A percentile compares a stretch with the other conserved stretches of the same genome.
Evolutionary conservation across 2,797 vertebrate genomes (phyloP).

Genomic region (Lutjanus argentimaculatus): DNA sequence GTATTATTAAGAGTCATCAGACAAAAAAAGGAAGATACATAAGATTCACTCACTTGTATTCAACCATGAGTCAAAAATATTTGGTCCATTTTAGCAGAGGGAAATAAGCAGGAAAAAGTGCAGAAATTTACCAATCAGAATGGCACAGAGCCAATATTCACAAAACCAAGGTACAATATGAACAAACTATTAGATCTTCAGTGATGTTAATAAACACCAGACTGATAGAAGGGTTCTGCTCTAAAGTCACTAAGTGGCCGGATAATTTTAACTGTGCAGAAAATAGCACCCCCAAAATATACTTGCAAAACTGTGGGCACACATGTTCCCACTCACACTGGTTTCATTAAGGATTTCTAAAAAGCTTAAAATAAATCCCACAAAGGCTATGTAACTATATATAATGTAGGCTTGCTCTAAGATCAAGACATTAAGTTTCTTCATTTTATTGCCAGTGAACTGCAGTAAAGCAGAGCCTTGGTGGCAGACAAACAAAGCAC

Average conservation of each 20-base stretch:
- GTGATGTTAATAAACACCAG: slow-evolving; percentile 49
- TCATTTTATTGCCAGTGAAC: neutral
- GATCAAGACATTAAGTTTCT: neutral
- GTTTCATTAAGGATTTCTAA: slow-evolving; percentile 23
- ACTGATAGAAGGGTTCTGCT: slow-evolving; percentile 36
- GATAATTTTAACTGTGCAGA: slow-evolving; percentile 48
- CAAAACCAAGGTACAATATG: slow-evolving; percentile 43
- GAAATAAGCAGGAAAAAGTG: neutral
- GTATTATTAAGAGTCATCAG: neutral
- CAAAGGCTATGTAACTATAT: neutral
- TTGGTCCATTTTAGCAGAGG: neutral
- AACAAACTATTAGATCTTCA: slow-evolving; percentile 6
- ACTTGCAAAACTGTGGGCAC: slow-evolving; percentile 39
- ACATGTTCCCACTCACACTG: neutral
- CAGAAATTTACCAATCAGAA: neutral
- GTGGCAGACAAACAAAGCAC: neutral
- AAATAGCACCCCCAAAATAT: slow-evolving; percentile 13
- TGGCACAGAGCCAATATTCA: slow-evolving; percentile 21
- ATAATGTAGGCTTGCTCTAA: neutral
- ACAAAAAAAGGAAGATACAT: too few relatives aligned
- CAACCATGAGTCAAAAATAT: neutral
- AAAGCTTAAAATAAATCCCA: slow-evolving; percentile 2
- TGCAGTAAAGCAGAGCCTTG: neutral
- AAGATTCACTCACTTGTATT: neutral
- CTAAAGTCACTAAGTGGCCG: slow-evolving; percentile 49